Evolutionary conservation across 2,797 vertebrate species (phyloP), one percentile per base, ranked within the genome.

Genomic region (Tenualosa ilisha): DNA sequence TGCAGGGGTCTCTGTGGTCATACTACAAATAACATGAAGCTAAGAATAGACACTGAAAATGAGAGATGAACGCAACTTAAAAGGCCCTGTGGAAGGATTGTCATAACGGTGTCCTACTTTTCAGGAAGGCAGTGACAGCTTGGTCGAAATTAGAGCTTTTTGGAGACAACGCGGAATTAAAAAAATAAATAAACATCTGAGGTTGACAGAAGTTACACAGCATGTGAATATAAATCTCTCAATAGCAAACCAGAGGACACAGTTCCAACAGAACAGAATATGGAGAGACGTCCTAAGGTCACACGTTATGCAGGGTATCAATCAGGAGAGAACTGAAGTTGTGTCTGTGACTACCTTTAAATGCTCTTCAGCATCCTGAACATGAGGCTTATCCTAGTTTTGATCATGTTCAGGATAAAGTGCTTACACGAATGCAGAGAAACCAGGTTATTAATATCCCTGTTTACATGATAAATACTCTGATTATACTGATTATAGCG

Each of bases 101-200:
- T 75, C 68, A 75, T 75, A 75, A 40, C 68, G 17, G 31, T 75
- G 68, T 75, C 37, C 68, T 75, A 75, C 68, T 40, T 75, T 75
- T 75, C 40, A 75, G 68, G 68, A 43, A 75, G 17, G 40, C 37
- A 37, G 31, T 75, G 68, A 75, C 37, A 43, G 68, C 68, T 37
- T 40, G 40, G 68, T 75, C 15, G 6, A 20, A 75, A 75, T 40
- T 75, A 20, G 37, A 75, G 68, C 68, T 43, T 26, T 31, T 75
- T 31, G 68, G 68, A 37, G 11, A 65, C 24, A 31, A 65, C 15
- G 15, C 6, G 1, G 7, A 3, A 63, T n/a, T 24, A 63, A 7
- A n/a, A 24, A n/a, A 6, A 68, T 11, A 68, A 12, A 68, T 53
- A 53, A 22, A 59, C 4, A 59, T 59, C 3, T 6, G 56, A 59